Base-by-base conservation (phyloP, 2,113 vertebrate species). In the Campylomormyrus tamandua region DNA sequence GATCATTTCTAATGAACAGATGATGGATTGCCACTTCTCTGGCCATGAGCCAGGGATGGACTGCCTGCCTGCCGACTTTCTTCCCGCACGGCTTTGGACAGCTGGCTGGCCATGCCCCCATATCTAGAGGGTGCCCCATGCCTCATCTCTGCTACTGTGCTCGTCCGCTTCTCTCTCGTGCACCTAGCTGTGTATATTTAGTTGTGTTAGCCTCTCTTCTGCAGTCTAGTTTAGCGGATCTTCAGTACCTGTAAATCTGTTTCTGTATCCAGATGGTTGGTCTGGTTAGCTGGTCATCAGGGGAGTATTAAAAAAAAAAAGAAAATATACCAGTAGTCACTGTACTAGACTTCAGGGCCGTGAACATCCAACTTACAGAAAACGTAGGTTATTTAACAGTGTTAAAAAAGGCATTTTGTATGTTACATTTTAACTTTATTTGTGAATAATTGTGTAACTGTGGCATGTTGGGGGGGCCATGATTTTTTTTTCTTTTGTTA, bases 361-460 rank as follows among this genome's bases (percentile, higher is more conserved):
- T 94, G 95, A 94, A 84, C 83, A 53, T 49, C 24, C 42, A 50
- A 88, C 87, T 53, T 24, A 88, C 62, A 77, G 90, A 95, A 96
- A 96, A 96, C 95, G 95, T 96, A 96, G 95, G 97, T 97, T 96
- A 95, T 97, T 97, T 97, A 97, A 97, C 97, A 99, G 98, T 99
- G 98, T 99, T 99, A 98, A 96, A 96, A 66, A 58, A 97, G 94
- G 94, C 92, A 95, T 96, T 95, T 95, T 97, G 95, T 98, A 96
- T 97, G 97, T 97, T 97, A 97, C 96, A 95, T 96, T 97, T 96
- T 96, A 97, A 97, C 95, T 97, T 97, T 97, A 97, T 97, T 97
- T 97, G 97, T 98, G 96, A 98, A 97, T 93, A 92, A 90, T 92
- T 85, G 96, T 96, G 96, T 98, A 96, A 94, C 94, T 96, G 97